Conservation (phyloP, 2,888 invertebrate genomes). For the Cyaniris semiargus region DNA sequence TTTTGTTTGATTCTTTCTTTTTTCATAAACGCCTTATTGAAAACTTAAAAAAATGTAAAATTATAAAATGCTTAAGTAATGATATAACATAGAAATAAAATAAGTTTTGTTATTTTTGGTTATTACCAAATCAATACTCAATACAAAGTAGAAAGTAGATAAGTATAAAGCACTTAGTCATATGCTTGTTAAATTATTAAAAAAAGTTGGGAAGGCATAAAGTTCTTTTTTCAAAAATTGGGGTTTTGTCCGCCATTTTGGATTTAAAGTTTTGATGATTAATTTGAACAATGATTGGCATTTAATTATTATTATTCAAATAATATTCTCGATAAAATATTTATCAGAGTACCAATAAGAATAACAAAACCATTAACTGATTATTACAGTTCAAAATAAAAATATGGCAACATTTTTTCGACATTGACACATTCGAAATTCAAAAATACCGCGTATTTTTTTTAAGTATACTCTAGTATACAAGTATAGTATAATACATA, state of each 20-base stretch:
- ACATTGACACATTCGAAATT: background rate
- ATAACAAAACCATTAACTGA: background rate
- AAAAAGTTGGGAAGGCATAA: background rate
- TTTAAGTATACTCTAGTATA: background rate
- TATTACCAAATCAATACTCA: constrained; percentile 2
- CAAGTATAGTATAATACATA: background rate
- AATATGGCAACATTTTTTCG: background rate
- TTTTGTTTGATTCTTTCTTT: background rate
- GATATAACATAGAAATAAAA: background rate
- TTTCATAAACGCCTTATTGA: background rate
- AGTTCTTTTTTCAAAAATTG: background rate
- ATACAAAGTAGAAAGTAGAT: background rate
- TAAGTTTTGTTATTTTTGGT: background rate
- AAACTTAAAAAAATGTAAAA: background rate
- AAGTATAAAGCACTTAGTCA: constrained; percentile 8
- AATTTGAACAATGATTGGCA: background rate
- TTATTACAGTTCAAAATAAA: background rate
- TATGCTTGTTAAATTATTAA: background rate
- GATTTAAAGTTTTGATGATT: background rate
- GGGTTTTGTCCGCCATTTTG: background rate
- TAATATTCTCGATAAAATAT: background rate
- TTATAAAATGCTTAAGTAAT: background rate
- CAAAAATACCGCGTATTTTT: background rate
- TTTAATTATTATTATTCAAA: background rate
- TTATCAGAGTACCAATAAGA: background rate